Base-by-base conservation (phyloP, 2,797 vertebrate species). In the Lacerta viridis region DNA sequence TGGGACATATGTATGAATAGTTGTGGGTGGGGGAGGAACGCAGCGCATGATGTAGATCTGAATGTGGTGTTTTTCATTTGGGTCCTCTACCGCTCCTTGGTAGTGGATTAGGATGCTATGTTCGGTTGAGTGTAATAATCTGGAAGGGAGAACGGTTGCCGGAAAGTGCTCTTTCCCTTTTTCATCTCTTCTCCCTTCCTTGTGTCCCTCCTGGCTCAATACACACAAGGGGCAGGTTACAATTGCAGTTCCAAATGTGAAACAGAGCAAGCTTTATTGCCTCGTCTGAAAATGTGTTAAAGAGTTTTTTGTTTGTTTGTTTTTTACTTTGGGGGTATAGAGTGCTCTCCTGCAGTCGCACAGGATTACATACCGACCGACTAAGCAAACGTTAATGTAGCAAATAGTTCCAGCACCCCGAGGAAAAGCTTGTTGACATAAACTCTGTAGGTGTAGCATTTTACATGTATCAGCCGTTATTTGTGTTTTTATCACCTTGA, bases 161-260 rank as follows among this genome's bases (percentile, higher is more conserved):
- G 25, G 41, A 39, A 81, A 64, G 20, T 50, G n/a, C n/a, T 55
- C 25, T 5, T 20, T 39, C 18, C 69, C 9, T 11, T 87, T 81
- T 17, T 68, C 82, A 10, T 33, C 50, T 72, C 10, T 74, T 23
- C 11, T 29, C 7, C 33, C 77, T 72, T 84, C 39, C 13, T 86
- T 9, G n/a, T 85, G n/a, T 61, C 5, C 33, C 10, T 8, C 4
- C 59, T 87, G 85, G 29, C 6, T 84, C 94, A 69, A 27, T 43
- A 50, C 13, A 84, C 76, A 36, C 69, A 72, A 80, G 29, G 4
- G 9, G 9, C 68, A 85, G 25, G 36, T 55, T 7, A 25, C 5
- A 72, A 17, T 15, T 81, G 9, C n/a, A 89, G 68, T 61, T 77
- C 36, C 15, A 82, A n/a, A 86, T 69, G 46, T 80, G 50, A 93